A percentile compares a stretch with the other conserved stretches of the same genome.
phyloP scores from a whole-genome alignment of 1,140 invertebrate species.

The Maniola jurtina region DNA sequence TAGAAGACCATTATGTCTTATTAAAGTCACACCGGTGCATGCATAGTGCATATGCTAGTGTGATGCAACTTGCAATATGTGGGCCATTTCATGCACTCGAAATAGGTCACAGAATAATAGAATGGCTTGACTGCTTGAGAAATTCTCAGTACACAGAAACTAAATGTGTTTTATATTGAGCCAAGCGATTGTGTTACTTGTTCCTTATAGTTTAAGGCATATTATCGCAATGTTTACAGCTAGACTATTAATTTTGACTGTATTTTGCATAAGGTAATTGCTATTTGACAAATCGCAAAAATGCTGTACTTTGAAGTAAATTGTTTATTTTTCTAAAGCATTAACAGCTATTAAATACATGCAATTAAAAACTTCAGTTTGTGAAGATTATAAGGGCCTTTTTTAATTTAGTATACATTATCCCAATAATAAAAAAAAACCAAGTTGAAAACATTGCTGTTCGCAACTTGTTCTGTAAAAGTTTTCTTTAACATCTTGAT shows the following conservation, averaged over 20 bases:
- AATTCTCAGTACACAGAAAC: conserved; percentile 27
- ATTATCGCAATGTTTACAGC: background rate
- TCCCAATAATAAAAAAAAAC: too few species aligned
- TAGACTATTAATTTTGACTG: conserved; percentile 16
- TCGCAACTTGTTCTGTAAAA: too few species aligned
- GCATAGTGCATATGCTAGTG: conserved; percentile 26
- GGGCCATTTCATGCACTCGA: conserved; percentile 24
- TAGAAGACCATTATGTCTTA: conserved; percentile 30
- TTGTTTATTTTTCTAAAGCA: too few species aligned
- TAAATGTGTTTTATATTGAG: conserved; percentile 7
- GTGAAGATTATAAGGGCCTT: too few species aligned
- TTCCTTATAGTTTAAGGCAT: background rate
- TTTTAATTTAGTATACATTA: too few species aligned
- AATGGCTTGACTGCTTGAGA: conserved; percentile 35
- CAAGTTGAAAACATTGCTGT: too few species aligned
- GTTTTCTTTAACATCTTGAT: too few species aligned
- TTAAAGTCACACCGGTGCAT: conserved; percentile 26
- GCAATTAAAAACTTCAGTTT: too few species aligned
- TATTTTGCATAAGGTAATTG: conserved; percentile 14
- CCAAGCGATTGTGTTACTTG: background rate
- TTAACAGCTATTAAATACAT: too few species aligned
- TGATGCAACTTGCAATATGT: conserved; percentile 32
- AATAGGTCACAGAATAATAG: conserved; percentile 45
- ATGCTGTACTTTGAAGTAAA: too few species aligned
- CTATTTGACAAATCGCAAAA: too few species aligned